Conservation (phyloP, 53 echinoderm and acorn worm species). For the Echinometra lucunter region DNA sequence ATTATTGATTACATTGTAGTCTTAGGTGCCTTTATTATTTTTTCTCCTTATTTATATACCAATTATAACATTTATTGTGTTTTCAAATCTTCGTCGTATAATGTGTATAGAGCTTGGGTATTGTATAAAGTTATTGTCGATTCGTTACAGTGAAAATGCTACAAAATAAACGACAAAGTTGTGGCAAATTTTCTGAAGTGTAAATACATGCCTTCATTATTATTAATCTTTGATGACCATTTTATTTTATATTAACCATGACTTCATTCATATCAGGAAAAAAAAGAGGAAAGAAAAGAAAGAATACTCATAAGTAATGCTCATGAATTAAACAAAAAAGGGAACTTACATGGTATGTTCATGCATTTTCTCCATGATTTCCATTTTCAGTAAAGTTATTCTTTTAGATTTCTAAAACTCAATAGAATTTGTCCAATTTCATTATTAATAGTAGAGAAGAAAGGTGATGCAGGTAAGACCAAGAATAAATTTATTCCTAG, state of each 20-base stretch:
- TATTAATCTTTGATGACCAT: neutral
- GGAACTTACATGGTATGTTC: no score
- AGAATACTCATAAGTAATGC: no score
- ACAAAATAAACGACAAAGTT: conserved; percentile 22
- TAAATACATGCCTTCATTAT: conserved; percentile 4
- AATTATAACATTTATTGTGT: neutral
- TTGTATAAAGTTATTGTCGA: conserved; percentile 24
- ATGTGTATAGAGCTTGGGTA: neutral
- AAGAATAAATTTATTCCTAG: no score
- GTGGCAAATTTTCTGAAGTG: conserved; percentile 1
- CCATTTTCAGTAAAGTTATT: no score
- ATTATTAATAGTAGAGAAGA: no score
- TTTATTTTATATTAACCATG: neutral
- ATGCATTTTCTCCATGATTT: no score
- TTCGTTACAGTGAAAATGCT: neutral
- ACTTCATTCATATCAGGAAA: no score
- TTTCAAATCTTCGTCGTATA: neutral
- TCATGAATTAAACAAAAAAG: no score
- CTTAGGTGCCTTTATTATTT: neutral
- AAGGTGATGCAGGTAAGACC: no score
- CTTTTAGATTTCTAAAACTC: no score
- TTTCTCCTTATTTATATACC: neutral
- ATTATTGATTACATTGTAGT: neutral
- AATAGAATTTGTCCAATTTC: no score
- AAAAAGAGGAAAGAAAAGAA: no score